Percentiles rank a stretch among this genome's conserved stretches.
phyloP scores from a whole-genome alignment of 2,113 vertebrate genomes.

The Mormyrus iriodes region DNA sequence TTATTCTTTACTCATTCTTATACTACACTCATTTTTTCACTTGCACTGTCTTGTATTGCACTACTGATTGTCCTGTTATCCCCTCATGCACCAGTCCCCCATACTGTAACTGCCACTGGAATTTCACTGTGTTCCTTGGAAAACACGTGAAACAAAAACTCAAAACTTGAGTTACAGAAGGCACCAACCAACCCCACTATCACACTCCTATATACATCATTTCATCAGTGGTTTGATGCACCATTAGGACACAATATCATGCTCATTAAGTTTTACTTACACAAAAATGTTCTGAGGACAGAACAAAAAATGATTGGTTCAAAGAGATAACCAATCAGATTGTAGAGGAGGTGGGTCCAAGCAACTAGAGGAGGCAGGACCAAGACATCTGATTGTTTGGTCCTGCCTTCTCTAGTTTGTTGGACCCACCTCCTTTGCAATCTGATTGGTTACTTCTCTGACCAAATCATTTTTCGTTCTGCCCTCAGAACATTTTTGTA shows the following conservation, averaged over 20 bases:
- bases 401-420: no score
- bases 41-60: background rate
- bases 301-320: no score
- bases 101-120: background rate
- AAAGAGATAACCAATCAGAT: no score
- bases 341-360: no score
- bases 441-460: no score
- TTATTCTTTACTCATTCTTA: background rate
- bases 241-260: background rate
- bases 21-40: background rate
- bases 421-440: no score
- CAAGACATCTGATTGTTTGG: no score
- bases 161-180: background rate
- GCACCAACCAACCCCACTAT: background rate
- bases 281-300: no score
- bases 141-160: background rate
- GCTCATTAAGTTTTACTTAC: no score
- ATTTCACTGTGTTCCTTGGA: background rate
- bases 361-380: no score
- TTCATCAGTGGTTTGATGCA: background rate
- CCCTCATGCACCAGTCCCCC: background rate
- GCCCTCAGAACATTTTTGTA: no score
- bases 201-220: background rate
- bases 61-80: background rate
- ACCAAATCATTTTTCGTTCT: no score